phyloP scores from a whole-genome alignment of 2,113 vertebrate species.

The Piprites chloris region DNA sequence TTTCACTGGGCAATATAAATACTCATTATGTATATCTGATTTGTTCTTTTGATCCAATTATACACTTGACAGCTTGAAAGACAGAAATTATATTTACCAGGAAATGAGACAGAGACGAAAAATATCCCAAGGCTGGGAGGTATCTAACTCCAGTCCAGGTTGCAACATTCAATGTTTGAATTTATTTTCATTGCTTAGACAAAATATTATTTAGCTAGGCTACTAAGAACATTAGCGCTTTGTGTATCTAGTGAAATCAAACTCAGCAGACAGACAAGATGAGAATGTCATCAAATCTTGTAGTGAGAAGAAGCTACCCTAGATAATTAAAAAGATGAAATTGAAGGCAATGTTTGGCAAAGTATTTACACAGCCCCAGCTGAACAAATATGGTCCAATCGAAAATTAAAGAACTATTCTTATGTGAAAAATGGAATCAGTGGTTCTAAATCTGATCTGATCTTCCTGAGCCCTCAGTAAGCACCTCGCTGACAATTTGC shows the following conservation, averaged over 20 bases:
- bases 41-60: background rate
- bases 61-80: background rate
- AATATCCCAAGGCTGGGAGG: background rate
- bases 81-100: background rate
- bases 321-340: background rate
- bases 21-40: background rate
- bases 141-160: background rate
- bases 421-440: background rate
- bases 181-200: background rate
- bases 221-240: background rate
- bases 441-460: background rate
- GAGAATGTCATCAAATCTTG: background rate
- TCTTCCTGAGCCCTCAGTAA: background rate
- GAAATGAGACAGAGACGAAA: background rate
- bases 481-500: background rate
- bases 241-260: background rate
- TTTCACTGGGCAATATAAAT: background rate
- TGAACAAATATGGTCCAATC: background rate
- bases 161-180: background rate
- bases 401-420: background rate
- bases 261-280: background rate
- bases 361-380: background rate
- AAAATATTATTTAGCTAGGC: background rate
- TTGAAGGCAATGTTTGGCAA: background rate
- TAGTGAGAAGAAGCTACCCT: background rate